A percentile compares a stretch with the other conserved stretches of the same genome.
These are phyloP conservation scores for Mythimna impura DNA, from an alignment of 2,888 invertebrate species.

Conservation along the genomic window DNA sequence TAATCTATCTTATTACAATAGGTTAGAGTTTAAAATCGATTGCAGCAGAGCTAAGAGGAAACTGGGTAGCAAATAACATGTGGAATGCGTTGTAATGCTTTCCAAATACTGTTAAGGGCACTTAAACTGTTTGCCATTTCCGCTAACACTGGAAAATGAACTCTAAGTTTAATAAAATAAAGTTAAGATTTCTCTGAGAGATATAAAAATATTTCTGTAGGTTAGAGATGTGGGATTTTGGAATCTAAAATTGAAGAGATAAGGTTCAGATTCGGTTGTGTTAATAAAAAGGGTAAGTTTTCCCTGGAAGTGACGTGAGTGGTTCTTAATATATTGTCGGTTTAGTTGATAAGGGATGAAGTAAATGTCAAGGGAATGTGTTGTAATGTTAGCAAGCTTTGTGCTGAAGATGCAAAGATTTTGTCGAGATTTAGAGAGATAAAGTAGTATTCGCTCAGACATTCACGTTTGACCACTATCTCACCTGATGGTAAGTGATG, in stretches of 20 bases:
- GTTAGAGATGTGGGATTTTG: constrained; percentile 1
- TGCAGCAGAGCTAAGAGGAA: constrained; percentile 19
- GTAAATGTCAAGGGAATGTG: constrained; percentile 35
- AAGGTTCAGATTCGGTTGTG: constrained; percentile 22
- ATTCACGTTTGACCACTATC: too few relatives aligned
- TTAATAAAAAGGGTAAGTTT: constrained; percentile 6
- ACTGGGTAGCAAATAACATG: constrained; percentile 70
- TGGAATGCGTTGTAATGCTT: constrained; percentile 82
- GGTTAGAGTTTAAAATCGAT: neutral
- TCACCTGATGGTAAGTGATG: too few relatives aligned
- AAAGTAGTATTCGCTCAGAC: too few relatives aligned
- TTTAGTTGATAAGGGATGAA: constrained; percentile 52
- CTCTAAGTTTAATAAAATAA: neutral
- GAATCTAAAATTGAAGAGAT: neutral
- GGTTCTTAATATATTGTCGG: constrained; percentile 58
- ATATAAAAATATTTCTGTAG: neutral
- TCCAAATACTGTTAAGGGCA: constrained; percentile 73
- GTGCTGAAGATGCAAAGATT: constrained; percentile 18
- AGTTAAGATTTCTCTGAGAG: neutral
- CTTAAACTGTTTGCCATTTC: constrained; percentile 52
- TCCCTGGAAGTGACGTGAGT: constrained; percentile 59
- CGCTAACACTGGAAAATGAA: neutral
- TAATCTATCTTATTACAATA: neutral
- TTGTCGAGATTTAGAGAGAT: neutral
- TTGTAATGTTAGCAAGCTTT: constrained; percentile 20